Base-by-base conservation (phyloP, 2,797 vertebrate species). In the Chanos chanos region DNA sequence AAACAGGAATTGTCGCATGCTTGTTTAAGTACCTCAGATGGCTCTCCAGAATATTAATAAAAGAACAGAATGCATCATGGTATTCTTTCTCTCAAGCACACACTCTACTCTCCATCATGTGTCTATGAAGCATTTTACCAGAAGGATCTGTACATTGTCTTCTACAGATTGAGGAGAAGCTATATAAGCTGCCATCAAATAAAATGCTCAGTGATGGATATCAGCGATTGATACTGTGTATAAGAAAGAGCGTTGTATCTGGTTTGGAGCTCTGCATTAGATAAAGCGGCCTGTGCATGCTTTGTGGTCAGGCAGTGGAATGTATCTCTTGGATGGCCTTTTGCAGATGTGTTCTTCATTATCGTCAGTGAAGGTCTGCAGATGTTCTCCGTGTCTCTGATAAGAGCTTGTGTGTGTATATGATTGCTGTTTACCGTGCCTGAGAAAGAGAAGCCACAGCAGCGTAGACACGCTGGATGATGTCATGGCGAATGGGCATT, bases 401-500 rank as follows among this genome's bases (percentile, higher is more conserved):
- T 41, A 41, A 34, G 33, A 33, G 31, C 21, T 50, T 40, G 15
- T 28, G 13, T 37, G 10, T 37, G 7, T 21, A 13, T 37, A 43
- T 19, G 6, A 12, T n/a, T n/a, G 19, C 19, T 19, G 36, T 22
- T 19, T 28, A 30, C 12, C 5, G 18, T 7, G 31, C 31, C 49
- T 21, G 13, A n/a, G n/a, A n/a, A n/a, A n/a, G n/a, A n/a, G n/a
- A 15, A 51, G 47, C 36, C 47, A 28, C 16, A 22, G 28, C 4
- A 24, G n/a, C 13, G 24, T 8, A 13, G 49, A 21, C 28, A 9
- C 28, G 30, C 15, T 43, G 22, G 15, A n/a, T 52, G 55, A 59
- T 41, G 48, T 59, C 64, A 59, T 24, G 22, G 31, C 43, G 37
- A 16, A 52, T 44, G 36, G 56, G 59, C 70, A 71, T 68, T 75